Conservation (phyloP, 2,888 invertebrate genomes). For the Polydrusus pterygomalis region DNA sequence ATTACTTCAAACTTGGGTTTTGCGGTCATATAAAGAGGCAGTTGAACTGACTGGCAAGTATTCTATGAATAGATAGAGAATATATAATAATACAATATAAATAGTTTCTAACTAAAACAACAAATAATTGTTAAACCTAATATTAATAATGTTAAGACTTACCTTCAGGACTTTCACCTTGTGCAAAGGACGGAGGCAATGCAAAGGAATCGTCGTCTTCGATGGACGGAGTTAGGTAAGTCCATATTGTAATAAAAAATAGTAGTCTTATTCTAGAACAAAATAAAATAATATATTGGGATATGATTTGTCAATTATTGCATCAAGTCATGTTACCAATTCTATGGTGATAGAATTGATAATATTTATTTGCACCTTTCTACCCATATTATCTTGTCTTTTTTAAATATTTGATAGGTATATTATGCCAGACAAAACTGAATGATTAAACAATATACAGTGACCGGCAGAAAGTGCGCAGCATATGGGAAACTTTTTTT, state of each 20-base stretch:
- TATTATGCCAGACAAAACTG: too few species aligned
- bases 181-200: conserved; percentile 63
- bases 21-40: not conserved
- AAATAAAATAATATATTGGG: conserved; percentile 27
- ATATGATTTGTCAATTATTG: too few species aligned
- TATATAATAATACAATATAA: too few species aligned
- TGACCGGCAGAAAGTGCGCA: too few species aligned
- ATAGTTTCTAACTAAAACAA: not conserved
- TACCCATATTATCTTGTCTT: too few species aligned
- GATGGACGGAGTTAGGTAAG: conserved; percentile 53
- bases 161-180: conserved; percentile 62
- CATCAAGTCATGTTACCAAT: too few species aligned
- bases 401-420: too few species aligned
- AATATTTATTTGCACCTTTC: too few species aligned
- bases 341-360: too few species aligned
- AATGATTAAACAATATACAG: too few species aligned
- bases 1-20: not conserved
- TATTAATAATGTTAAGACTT: conserved; percentile 41
- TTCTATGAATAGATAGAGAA: too few species aligned
- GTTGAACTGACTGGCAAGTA: not conserved
- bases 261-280: conserved; percentile 59
- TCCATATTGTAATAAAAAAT: conserved; percentile 53
- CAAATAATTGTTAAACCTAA: not conserved
- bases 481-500: too few species aligned
- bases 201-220: conserved; percentile 60